Evolutionary conservation across 1,140 invertebrate species (phyloP), one percentile per base, ranked within the genome.

Genomic region (Zaprionus lachaisei): DNA sequence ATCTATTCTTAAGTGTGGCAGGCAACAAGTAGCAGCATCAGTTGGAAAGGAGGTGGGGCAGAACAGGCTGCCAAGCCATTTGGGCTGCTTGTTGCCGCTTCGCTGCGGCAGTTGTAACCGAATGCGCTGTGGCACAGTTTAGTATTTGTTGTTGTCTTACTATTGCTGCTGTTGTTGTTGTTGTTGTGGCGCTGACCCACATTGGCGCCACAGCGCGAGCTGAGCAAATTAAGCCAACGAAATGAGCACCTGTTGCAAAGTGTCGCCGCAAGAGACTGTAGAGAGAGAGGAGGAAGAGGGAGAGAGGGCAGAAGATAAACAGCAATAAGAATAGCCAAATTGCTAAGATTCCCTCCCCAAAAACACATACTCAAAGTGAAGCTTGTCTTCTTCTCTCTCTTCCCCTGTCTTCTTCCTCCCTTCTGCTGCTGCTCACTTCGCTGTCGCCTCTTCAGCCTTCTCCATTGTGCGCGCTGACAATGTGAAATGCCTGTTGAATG

Each of bases 401-500:
- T n/a, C 54, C 9, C 44, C 11, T 9, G 15, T 17, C 2, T 34
- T 9, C 28, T 9, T 17, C 31, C 17, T 26, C 28, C 9, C 15
- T 9, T 0, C 31, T 31, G 2, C 9, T 11, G 31, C 31, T 31
- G 31, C 31, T 9, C 31, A 31, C 31, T 34, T 34, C 9, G 9
- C 31, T 34, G 31, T 34, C 6, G 12, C 14, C 44, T 56, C 70
- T 66, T 26, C 17, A 47, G n/a, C 1, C 24, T 2, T 22, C 67
- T 55, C 26, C 24, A 56, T 11, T 12, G 31, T 28, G 62, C 14
- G 56, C 63, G 63, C 71, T 61, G 72, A 80, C 74, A 77, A 57
- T 31, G n/a, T 77, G 58, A 47, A 80, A 74, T 51, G 78, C 64
- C 60, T 73, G 63, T 80, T 80, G 74, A 77, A 73, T 80, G 74